phyloP scores from a whole-genome alignment of 1,140 invertebrate species.

The Drosophila setifemur region DNA sequence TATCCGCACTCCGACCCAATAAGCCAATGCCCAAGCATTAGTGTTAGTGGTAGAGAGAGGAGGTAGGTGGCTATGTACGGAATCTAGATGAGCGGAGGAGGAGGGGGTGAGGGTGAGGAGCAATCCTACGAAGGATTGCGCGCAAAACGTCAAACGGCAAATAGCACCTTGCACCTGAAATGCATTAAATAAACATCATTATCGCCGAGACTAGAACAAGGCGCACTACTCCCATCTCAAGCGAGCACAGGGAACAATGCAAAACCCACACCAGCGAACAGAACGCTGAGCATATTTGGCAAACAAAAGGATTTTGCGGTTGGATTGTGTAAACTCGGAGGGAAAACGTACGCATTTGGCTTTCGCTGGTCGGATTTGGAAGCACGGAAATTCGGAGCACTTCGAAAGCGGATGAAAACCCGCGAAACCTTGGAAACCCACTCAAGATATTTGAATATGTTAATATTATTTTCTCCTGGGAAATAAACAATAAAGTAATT shows the following conservation, averaged over 20 bases:
- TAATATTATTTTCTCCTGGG: neutral
- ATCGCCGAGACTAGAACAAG: constrained; percentile 68
- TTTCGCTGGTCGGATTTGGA: constrained; percentile 35
- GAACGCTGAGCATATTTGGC: constrained; percentile 51
- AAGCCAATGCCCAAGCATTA: constrained; percentile 50
- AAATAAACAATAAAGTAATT: neutral
- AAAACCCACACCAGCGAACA: constrained; percentile 10
- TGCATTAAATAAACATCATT: constrained; percentile 81
- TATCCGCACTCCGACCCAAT: constrained; percentile 30
- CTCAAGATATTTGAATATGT: neutral
- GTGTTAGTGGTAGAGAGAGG: constrained; percentile 14
- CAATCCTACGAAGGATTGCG: constrained; percentile 58
- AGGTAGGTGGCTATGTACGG: neutral
- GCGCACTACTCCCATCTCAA: constrained; percentile 2
- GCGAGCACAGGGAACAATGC: constrained; percentile 23
- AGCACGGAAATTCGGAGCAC: constrained; percentile 4
- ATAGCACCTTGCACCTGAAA: constrained; percentile 77
- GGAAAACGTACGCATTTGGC: constrained; percentile 50
- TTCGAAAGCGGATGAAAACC: neutral
- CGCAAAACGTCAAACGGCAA: constrained; percentile 73
- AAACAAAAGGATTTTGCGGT: constrained; percentile 73
- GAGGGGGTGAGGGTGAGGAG: constrained; percentile 7
- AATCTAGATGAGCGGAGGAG: neutral
- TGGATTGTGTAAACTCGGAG: constrained; percentile 59
- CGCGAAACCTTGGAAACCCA: neutral